phyloP scores from a whole-genome alignment of 1,140 invertebrate genomes.

The Eubasilissa regina region DNA sequence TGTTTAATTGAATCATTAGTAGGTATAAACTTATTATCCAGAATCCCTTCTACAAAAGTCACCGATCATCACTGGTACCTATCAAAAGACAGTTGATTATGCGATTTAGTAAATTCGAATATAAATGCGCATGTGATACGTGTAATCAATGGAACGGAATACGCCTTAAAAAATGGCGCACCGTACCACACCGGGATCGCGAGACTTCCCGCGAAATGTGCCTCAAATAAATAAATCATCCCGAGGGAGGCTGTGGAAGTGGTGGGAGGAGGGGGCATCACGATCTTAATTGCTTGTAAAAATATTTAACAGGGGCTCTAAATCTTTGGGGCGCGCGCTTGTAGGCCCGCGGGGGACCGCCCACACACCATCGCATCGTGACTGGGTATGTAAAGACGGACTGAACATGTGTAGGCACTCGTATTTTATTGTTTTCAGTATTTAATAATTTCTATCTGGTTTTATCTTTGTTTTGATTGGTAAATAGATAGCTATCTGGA shows the following conservation, averaged over 20 bases:
- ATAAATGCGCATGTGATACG: background rate
- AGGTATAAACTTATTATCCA: too few species aligned
- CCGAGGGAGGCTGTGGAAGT: background rate
- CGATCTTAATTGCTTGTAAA: constrained; percentile 53
- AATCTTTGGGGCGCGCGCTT: constrained; percentile 42
- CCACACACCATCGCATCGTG: constrained; percentile 16
- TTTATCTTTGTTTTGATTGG: too few species aligned
- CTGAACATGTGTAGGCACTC: too few species aligned
- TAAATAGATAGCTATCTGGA: too few species aligned
- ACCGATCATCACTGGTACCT: too few species aligned
- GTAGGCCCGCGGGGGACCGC: constrained; percentile 38
- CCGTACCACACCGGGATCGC: background rate
- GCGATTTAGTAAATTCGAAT: too few species aligned
- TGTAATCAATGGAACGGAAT: background rate
- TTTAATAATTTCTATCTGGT: too few species aligned
- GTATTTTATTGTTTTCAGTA: too few species aligned
- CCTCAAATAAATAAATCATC: constrained; percentile 41
- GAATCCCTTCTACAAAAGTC: too few species aligned
- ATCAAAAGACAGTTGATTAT: too few species aligned
- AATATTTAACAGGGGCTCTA: constrained; percentile 46
- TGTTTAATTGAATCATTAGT: too few species aligned
- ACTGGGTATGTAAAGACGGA: background rate
- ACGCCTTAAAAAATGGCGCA: background rate
- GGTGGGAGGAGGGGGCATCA: constrained; percentile 16
- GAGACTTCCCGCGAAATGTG: constrained; percentile 15